A percentile compares a stretch with the other conserved stretches of the same genome.
Conservation (phyloP, 2,113 vertebrate species). For the Dromas ardeola region DNA sequence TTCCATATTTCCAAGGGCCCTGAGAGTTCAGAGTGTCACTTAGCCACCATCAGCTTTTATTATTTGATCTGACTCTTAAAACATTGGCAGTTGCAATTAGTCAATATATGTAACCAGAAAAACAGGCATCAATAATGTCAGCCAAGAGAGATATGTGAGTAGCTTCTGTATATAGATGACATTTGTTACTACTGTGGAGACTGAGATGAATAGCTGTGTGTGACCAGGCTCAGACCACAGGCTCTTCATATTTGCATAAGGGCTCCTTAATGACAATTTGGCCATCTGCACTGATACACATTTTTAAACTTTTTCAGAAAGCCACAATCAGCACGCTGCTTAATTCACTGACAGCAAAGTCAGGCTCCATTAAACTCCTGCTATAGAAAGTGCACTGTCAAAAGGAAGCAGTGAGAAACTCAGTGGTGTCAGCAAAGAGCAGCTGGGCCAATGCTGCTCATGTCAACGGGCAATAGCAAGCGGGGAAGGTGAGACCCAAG, state of each 20-base stretch:
- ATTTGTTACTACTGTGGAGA: constrained; percentile 64
- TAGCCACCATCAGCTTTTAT: neutral
- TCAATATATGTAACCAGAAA: constrained; percentile 48
- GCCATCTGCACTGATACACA: neutral
- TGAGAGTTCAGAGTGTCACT: neutral
- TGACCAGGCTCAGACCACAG: neutral
- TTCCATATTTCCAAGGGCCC: neutral
- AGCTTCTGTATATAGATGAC: constrained; percentile 74
- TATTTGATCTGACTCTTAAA: constrained; percentile 52
- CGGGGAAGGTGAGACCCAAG: neutral
- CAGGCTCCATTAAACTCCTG: neutral
- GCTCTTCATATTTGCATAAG: neutral
- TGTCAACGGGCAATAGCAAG: neutral
- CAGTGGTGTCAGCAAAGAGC: neutral
- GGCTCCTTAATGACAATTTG: neutral
- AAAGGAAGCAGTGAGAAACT: neutral
- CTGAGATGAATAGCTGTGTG: constrained; percentile 34
- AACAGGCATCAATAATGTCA: constrained; percentile 62
- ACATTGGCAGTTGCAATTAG: constrained; percentile 30
- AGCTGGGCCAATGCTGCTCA: neutral
- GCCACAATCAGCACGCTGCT: neutral
- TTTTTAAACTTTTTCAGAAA: neutral
- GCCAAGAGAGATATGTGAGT: constrained; percentile 69
- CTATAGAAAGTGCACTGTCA: neutral
- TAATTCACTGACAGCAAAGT: neutral